Conservation (phyloP, 2,888 invertebrate genomes). For the Xestia xanthographa region DNA sequence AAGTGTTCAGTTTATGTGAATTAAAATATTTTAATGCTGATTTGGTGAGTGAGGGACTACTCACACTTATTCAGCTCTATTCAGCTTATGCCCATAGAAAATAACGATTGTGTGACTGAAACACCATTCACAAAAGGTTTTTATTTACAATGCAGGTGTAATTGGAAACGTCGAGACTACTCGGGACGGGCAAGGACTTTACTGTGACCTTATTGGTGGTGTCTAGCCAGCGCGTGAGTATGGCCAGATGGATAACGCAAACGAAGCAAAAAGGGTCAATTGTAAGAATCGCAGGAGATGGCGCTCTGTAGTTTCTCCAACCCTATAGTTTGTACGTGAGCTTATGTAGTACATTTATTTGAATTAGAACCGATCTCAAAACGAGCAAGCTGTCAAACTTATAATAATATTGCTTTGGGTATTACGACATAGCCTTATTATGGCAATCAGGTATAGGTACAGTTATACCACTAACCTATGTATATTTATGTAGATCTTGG, state of each 20-base stretch:
- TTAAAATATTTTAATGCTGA: neutral
- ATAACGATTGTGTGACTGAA: no score
- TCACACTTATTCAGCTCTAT: no score
- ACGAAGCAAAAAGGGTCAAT: neutral
- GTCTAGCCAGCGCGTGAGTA: neutral
- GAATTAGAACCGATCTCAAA: neutral
- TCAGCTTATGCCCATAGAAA: no score
- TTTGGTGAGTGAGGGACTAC: neutral
- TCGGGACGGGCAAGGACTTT: neutral
- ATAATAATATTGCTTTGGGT: neutral
- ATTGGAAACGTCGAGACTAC: neutral
- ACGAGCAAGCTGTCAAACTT: neutral
- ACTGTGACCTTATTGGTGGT: neutral
- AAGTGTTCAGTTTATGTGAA: neutral
- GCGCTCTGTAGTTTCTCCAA: neutral
- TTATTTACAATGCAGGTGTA: neutral
- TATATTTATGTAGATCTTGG: neutral
- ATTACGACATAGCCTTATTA: neutral
- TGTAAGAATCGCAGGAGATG: neutral
- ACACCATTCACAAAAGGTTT: neutral
- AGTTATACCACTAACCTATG: neutral
- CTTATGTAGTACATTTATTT: constrained; percentile 4
- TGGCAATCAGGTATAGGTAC: neutral
- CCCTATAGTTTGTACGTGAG: neutral
- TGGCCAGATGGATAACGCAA: neutral